Evolutionary conservation across 2,888 invertebrate genomes (phyloP), one percentile per base, ranked within the genome.

Genomic region (Synergus itoensis): DNA sequence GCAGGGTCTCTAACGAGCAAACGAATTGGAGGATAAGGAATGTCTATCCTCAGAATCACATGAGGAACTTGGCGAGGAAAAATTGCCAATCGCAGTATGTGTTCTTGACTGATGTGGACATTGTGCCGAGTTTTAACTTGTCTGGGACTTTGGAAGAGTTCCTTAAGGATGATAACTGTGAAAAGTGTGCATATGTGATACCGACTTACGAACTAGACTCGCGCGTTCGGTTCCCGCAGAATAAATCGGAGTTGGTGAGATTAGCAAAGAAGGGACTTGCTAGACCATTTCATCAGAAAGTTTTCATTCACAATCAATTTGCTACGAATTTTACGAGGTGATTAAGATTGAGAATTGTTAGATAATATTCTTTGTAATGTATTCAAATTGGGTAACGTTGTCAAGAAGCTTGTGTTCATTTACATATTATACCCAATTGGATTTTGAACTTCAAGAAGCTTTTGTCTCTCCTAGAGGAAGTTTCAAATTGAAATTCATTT

Each of bases 291-390:
- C 98, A 98, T 91, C 95, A 97, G 88, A 97, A 97, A 92, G 97
- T 98, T 81, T 98, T 98, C 92, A 97, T 97, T 87, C 97, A 97
- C 91, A 98, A 98, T 91, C 98, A 98, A 92, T 97, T 95, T 89
- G 98, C 98, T 8, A 98, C 98, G 0, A 98, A 98, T 92, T 97
- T 98, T 92, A 95, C 97, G 57, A 96, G 95, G 97, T 97, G 89
- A 93, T 81, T 57, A 80, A 28, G 53, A 11, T 63, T 36, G 36
- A 36, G 36, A 36, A 5, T 36, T 36, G 36, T 36, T 36, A 36
- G 36, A 28, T 63, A 28, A 9, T 62, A 21, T 62, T 21, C 21
- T 18, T 21, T 0, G 5, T 36, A 36, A 36, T 7, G 5, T 36
- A 36, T 36, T 36, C 36, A 36, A 36, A 3, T 36, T 36, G 5